Evolutionary conservation across 1,140 invertebrate genomes (phyloP), one percentile per base, ranked within the genome.

Genomic region (Apocrypta bakeri): DNA sequence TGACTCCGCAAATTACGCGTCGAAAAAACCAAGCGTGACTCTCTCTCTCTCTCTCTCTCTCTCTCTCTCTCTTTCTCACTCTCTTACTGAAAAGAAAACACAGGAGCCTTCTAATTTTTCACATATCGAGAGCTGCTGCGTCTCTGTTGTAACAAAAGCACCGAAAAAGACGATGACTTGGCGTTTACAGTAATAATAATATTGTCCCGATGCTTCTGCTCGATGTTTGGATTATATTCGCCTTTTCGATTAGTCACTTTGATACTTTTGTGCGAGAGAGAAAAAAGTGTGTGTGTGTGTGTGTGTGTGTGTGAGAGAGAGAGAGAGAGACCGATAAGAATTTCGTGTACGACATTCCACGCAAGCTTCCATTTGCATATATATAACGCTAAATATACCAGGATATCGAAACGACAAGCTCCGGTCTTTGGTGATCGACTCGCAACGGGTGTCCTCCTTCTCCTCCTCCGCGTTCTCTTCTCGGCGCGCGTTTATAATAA

Each of bases 1-100:
- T 81, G 79, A 81, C 79, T 81, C 66, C 11, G 79, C 79, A 73
- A 80, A 80, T 80, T 80, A 64, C 56, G 61, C 72, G 14, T 80
- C 40, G 42, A 72, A 80, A 79, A 74, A 66, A 24, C 14, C 14
- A 37, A 37, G 31, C 42, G 40, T 71, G 77, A 61, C 66, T 71
- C 40, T 21, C 71, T 27, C 24, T 27, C 69, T n/a, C 37, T 25
- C 17, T 37, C 12, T 48, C 42, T 48, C 33, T 25, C 17, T 37
- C 14, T 9, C 66, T 71, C 40, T 11, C 71, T 27, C 24, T 27
- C 69, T n/a, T n/a, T 25, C 17, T 37, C 12, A 17, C 14, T 48
- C 33, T 25, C 17, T 37, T 21, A 37, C 29, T 3, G 4, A 29
- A 80, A 80, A 40, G 56, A 80, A 73, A 80, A 80, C 78, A 79